Evolutionary conservation across 2,888 invertebrate genomes (phyloP), one percentile per base, ranked within the genome.

Genomic region (Acleris cristana): DNA sequence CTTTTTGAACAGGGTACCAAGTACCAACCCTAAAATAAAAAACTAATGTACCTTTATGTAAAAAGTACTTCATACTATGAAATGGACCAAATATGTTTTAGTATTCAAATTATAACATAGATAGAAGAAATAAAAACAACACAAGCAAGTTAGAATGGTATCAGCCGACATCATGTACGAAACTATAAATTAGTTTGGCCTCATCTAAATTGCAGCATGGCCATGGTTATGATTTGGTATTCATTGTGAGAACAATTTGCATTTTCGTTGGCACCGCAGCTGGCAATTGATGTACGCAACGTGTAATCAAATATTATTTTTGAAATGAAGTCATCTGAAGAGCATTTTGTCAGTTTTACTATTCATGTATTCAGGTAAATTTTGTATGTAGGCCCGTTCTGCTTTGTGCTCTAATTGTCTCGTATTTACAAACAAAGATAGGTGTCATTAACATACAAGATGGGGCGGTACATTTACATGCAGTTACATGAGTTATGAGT

Each of bases 201-300:
- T 77, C 79, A 79, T 82, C 82, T 83, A 80, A 84, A 85, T 85
- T 77, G 78, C 79, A 79, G 77, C 79, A 71, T 72, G 76, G 75
- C 76, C 80, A 80, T 84, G 80, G 40, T 49, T 53, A 58, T 63
- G 48, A 67, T 67, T 67, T 58, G 67, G 58, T 85, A 75, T 81
- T 84, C 82, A 79, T 80, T 79, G 80, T 72, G 53, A 65, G 70
- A 72, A 73, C 82, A 78, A 86, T 88, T 87, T 87, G 80, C 85
- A 85, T 87, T 77, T 79, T 82, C 40, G 85, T 76, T 66, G 61
- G 70, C 19, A 55, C 49, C 63, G 63, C 69, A 64, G 68, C 71
- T 53, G 62, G 70, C 73, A 69, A 74, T 70, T 76, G 73, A 76
- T 66, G 73, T 69, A 73, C 21, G 51, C 70, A 76, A 75, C 71